Percentiles rank a stretch among this genome's conserved stretches.
Conservation (phyloP, 2,113 vertebrate species). For the Ramphastos sulfuratus region DNA sequence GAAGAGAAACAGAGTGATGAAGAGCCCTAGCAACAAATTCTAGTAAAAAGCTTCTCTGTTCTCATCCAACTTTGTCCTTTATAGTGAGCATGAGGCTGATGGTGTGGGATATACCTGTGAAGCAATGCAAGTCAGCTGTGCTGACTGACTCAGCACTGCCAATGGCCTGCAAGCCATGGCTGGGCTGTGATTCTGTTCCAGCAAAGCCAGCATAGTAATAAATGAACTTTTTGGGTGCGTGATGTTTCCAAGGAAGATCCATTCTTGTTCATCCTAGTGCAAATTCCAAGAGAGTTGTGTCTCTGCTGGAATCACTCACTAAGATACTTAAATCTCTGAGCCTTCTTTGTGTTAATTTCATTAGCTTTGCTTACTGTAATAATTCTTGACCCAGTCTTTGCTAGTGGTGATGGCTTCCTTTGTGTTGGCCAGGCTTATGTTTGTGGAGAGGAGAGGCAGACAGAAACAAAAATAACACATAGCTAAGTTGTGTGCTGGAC, state of each 20-base stretch:
- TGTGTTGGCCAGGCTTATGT: neutral
- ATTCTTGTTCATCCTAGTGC: neutral
- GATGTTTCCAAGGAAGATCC: neutral
- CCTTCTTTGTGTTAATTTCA: neutral
- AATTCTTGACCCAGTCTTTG: neutral
- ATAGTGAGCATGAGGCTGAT: too few relatives aligned
- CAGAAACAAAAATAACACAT: neutral
- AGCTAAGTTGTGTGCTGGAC: neutral
- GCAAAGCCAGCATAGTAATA: neutral
- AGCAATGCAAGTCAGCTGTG: too few relatives aligned
- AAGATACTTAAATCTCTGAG: neutral
- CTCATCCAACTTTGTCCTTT: too few relatives aligned
- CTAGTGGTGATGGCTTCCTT: neutral
- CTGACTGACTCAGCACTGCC: too few relatives aligned
- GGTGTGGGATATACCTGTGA: too few relatives aligned
- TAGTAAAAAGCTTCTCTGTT: too few relatives aligned
- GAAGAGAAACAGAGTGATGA: too few relatives aligned
- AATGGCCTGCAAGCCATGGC: too few relatives aligned
- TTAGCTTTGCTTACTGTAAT: neutral
- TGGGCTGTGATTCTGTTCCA: too few relatives aligned
- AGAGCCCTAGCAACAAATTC: too few relatives aligned
- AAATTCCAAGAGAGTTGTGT: neutral
- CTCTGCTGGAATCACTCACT: neutral
- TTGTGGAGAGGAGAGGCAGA: neutral
- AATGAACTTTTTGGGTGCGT: neutral